Conservation (phyloP, 2,888 invertebrate species). For the Microctonus hyperodae region DNA sequence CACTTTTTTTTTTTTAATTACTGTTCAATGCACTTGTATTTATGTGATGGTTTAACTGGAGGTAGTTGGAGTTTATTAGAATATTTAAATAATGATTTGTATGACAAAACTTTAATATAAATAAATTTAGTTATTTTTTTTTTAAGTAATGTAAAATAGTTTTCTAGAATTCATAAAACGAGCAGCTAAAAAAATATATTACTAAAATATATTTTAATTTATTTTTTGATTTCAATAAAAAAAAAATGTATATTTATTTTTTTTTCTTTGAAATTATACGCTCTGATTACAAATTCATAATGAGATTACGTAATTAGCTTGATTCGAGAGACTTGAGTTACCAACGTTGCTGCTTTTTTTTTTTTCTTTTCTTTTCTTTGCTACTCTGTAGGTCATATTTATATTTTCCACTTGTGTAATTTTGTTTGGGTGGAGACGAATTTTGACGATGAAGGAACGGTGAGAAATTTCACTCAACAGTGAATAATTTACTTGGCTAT, state of each 20-base stretch:
- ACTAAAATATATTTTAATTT: neutral
- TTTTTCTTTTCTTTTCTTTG: too few relatives aligned
- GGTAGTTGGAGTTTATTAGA: too few relatives aligned
- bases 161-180: too few relatives aligned
- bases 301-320: slow-evolving; percentile 20
- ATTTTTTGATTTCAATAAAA: neutral
- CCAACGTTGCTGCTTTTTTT: neutral
- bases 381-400: neutral
- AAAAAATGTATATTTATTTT: neutral
- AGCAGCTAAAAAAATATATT: too few relatives aligned
- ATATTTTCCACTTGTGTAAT: neutral
- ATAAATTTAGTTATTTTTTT: too few relatives aligned
- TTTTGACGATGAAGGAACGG: neutral
- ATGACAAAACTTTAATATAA: too few relatives aligned
- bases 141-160: too few relatives aligned
- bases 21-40: too few relatives aligned
- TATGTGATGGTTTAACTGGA: too few relatives aligned
- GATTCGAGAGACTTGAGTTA: neutral
- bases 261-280: neutral
- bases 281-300: slow-evolving; percentile 7
- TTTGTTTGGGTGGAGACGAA: neutral
- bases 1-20: too few relatives aligned
- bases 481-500: neutral
- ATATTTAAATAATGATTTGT: too few relatives aligned
- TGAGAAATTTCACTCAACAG: neutral